Base-by-base conservation (phyloP, 2,113 vertebrate species). In the Phocoena sinus region DNA sequence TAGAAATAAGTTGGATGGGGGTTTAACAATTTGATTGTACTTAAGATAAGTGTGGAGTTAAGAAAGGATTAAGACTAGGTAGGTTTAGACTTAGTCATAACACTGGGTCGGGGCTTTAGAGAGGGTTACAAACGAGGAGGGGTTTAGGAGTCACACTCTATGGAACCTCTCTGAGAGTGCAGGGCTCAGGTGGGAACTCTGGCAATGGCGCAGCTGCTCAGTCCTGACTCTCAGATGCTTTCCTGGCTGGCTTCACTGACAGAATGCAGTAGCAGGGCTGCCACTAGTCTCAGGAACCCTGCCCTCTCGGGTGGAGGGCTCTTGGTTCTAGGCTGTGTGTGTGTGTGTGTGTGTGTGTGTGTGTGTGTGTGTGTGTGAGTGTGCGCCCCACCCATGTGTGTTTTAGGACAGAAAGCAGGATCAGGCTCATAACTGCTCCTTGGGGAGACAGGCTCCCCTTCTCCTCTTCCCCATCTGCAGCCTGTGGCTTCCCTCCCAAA, bases 1-100 rank as follows among this genome's bases (percentile, higher is more conserved):
- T 44, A 63, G 63, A 90, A 95, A 80, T 73, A 79, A 82, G 41
- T 68, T 76, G 81, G 81, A 44, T 50, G 28, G 21, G 77, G 44
- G 17, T 60, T 91, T 93, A 91, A 82, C 62, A 41, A 73, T 63
- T 28, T 36, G 62, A 56, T 53, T 71, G 36, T 53, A 89, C 68
- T 85, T 58, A 65, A 13, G 50, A 9, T 8, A 83, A 41, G 58
- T 77, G 65, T 88, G 31, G 67, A 84, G 63, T 92, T 76, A 83
- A 90, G 82, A 44, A 83, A 82, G 26, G 53, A 25, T 56, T 81
- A 41, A 33, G 53, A 70, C 65, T 18, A 47, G 58, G 94, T 65
- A 91, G 53, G 33, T 56, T 74, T 84, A 76, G 91, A 53, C 36
- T 53, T 15, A 53, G 60, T 53, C 67, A 44, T 14, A 15, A 76